These are phyloP conservation scores for Ictalurus furcatus DNA, from an alignment of 2,113 vertebrate species.

Conservation along the genomic window DNA sequence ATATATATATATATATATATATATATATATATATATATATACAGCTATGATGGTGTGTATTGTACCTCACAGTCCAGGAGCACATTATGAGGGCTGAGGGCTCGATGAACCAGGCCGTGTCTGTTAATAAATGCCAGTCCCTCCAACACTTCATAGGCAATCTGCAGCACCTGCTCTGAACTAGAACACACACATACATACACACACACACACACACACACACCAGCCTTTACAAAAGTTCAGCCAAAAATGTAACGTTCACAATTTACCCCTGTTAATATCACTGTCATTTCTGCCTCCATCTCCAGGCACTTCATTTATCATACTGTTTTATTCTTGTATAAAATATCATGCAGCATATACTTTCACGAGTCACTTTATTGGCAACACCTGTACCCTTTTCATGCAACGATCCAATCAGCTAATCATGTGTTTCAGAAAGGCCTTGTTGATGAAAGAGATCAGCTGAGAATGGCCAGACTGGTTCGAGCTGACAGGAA, in stretches of 20 bases:
- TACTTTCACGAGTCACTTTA: not conserved
- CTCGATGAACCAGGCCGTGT: constrained; percentile 90
- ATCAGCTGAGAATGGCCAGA: not conserved
- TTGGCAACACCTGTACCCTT: not conserved
- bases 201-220: constrained; percentile 11
- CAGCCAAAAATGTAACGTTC: not conserved
- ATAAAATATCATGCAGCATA: not conserved
- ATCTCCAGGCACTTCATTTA: not conserved
- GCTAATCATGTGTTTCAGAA: not conserved
- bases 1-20: too few relatives aligned
- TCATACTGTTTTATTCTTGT: not conserved
- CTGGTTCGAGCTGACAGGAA: not conserved
- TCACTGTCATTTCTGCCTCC: not conserved
- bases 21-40: too few relatives aligned
- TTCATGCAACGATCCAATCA: not conserved
- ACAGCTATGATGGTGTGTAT: not conserved
- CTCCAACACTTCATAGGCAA: constrained; percentile 89
- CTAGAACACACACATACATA: constrained; percentile 65
- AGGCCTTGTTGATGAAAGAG: not conserved
- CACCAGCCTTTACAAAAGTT: not conserved
- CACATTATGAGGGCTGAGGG: constrained; percentile 86
- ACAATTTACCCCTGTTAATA: not conserved
- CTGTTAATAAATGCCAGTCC: constrained; percentile 92
- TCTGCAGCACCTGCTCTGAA: constrained; percentile 78
- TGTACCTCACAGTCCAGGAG: constrained; percentile 89